Conservation (phyloP, 2,113 vertebrate genomes). For the Epinephelus fuscoguttatus region DNA sequence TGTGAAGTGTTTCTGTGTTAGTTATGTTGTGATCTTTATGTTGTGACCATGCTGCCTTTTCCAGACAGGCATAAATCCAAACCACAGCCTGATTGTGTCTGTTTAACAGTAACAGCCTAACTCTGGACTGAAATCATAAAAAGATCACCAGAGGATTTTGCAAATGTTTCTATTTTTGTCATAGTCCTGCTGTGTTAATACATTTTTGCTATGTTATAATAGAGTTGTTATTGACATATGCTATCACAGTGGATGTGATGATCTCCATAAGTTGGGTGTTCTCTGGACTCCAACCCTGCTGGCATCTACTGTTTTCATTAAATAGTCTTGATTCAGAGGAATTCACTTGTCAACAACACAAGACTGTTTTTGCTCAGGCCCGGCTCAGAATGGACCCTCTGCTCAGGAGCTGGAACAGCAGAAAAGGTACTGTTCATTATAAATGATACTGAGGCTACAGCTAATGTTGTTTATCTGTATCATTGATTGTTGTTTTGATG, state of each 20-base stretch:
- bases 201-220: background rate
- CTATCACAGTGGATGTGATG: background rate
- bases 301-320: background rate
- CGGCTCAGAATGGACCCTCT: slow-evolving; percentile 78
- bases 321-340: background rate
- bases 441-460: background rate
- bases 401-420: slow-evolving; percentile 83
- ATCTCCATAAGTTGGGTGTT: background rate
- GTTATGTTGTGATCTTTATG: background rate
- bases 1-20: background rate
- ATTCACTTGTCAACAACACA: background rate
- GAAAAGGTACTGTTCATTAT: slow-evolving; percentile 77
- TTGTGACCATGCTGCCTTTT: no score
- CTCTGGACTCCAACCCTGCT: background rate
- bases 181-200: background rate
- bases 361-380: slow-evolving; percentile 36
- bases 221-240: background rate
- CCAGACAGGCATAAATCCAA: no score
- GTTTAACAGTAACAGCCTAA: background rate
- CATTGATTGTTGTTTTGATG: background rate
- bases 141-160: background rate
- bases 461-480: background rate
- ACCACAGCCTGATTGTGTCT: no score
- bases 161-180: background rate
- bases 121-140: background rate